Base-by-base conservation (phyloP, 2,113 vertebrate genomes). In the Indicator maculatus region DNA sequence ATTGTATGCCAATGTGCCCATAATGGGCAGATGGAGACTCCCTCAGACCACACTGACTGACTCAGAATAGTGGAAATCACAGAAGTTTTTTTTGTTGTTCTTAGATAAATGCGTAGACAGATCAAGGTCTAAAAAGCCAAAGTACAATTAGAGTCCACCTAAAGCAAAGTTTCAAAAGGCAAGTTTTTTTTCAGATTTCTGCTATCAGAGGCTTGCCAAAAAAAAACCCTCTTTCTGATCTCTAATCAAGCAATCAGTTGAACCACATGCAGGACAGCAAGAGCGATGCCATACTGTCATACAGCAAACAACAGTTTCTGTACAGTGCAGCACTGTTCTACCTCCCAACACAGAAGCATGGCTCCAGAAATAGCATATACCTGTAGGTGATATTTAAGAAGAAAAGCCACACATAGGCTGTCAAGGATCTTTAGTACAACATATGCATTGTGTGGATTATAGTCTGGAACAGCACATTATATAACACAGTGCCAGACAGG, bases 371-470 rank as follows among this genome's bases (percentile, higher is more conserved):
- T 19, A 90, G 85, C 33, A 28, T 23, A 74, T 86, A 91, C 79
- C 93, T 83, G 47, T 16, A 74, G 87, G 82, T 95, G 94, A 94
- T 61, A 50, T 58, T 91, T 89, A 78, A 88, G 81, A 95, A 94
- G 47, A 88, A 96, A 95, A 64, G 24, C 66, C 86, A 78, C 65
- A 84, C 33, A 11, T 8, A 52, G 2, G 21, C 79, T 89, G 96
- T 86, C 85, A 77, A 84, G 75, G 55, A 45, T 45, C 72, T 58
- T 80, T n/a, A 91, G 69, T 33, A 93, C 91, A 96, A 95, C 61
- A 81, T 5, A 26, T 19, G 33, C 61, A 97, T 91, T 95, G 87
- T 94, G 83, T 45, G 16, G 56, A 93, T 44, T 60, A 16, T 17
- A 88, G 87, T 19, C 76, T 95, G 88, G 75, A 94, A 81, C 58